Conservation (phyloP, 2,113 vertebrate genomes). For the Oriolus oriolus region DNA sequence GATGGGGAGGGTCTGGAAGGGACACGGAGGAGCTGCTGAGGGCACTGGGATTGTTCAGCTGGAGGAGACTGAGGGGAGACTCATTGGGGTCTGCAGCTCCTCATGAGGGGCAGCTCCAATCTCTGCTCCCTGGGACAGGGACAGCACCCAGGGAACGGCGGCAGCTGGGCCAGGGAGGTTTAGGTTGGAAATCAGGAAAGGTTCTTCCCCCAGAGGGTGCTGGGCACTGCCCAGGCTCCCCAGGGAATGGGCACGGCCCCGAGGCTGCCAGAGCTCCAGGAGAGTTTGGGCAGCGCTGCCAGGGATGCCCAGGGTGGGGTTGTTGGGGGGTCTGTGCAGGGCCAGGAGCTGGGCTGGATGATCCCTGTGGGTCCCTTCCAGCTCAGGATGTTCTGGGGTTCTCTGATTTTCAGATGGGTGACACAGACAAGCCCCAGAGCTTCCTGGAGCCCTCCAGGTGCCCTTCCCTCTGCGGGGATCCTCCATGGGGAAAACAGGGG, state of each 20-base stretch:
- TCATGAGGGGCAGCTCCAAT: background rate
- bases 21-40: background rate
- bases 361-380: background rate
- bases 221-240: background rate
- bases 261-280: background rate
- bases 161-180: fast-evolving
- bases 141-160: background rate
- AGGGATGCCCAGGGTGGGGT: background rate
- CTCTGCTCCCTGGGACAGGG: background rate
- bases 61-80: background rate
- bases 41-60: background rate
- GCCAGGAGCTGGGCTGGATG: fast-evolving
- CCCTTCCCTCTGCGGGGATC: background rate
- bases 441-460: background rate
- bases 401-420: background rate
- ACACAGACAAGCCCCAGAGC: background rate
- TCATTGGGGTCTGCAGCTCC: background rate
- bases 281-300: background rate
- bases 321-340: background rate
- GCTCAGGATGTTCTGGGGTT: background rate
- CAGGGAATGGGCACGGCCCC: background rate
- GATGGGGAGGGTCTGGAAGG: background rate
- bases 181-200: fast-evolving
- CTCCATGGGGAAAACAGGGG: background rate
- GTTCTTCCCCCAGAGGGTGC: background rate